Conservation (phyloP, 2,797 vertebrate genomes). For the Botia kubotai region DNA sequence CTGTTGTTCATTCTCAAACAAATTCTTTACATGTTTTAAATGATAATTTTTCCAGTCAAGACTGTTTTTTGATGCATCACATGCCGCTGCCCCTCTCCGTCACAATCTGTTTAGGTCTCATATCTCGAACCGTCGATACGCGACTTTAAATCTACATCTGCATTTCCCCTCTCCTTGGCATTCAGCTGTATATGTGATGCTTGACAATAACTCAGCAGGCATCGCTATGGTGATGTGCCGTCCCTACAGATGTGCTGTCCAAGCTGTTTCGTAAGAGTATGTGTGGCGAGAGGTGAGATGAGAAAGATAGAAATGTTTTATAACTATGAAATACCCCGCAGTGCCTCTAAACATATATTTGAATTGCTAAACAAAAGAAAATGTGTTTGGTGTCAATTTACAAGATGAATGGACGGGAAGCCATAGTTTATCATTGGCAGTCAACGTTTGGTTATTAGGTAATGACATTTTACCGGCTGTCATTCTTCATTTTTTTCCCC, state of each 20-base stretch:
- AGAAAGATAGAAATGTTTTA: conserved; percentile 14
- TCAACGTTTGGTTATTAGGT: neutral
- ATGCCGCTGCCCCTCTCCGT: neutral
- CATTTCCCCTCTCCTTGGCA: neutral
- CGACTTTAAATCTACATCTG: neutral
- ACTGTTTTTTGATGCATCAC: neutral
- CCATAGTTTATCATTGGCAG: neutral
- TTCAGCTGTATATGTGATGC: neutral
- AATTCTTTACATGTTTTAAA: neutral
- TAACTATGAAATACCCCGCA: neutral
- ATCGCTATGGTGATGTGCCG: neutral
- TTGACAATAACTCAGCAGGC: conserved; percentile 7
- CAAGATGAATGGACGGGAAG: neutral
- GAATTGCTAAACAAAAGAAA: conserved; percentile 20
- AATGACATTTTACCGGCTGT: neutral
- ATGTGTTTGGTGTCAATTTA: conserved; percentile 11
- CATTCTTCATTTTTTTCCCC: neutral
- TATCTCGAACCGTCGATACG: neutral
- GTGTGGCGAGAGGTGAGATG: neutral
- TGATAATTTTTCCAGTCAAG: neutral
- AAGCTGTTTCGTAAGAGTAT: neutral
- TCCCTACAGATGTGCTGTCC: conserved; percentile 25
- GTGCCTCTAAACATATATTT: conserved; percentile 15
- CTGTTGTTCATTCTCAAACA: neutral
- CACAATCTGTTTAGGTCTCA: neutral